Evolutionary conservation across 2,888 invertebrate genomes (phyloP).

Genomic region (Cacoxenus indagator): DNA sequence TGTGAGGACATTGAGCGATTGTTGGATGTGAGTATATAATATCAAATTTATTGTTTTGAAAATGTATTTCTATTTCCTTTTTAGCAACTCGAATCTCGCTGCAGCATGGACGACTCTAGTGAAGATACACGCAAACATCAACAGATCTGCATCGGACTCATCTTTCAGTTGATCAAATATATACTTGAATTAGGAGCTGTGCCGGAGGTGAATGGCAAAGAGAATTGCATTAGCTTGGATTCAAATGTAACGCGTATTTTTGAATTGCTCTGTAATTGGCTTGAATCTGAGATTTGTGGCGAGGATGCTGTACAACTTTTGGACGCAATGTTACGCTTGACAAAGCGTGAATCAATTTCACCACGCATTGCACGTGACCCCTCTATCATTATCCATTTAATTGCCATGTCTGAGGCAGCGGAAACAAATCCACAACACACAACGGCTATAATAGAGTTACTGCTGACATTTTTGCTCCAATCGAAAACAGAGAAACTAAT

Average conservation of each 20-base stretch:
- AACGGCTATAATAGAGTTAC: conserved; percentile 58
- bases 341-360: conserved; percentile 44
- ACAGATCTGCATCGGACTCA: conserved; percentile 58
- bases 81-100: conserved; percentile 54
- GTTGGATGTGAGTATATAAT: conserved; percentile 58
- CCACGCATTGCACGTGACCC: conserved; percentile 59
- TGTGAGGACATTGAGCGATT: conserved; percentile 63
- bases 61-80: not conserved
- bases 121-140: conserved; percentile 65
- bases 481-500: conserved; percentile 65
- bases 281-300: conserved; percentile 60
- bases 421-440: conserved; percentile 56
- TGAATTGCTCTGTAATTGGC: conserved; percentile 61
- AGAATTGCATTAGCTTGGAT: conserved; percentile 60
- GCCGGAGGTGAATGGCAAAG: conserved; percentile 43
- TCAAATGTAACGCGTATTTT: conserved; percentile 61
- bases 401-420: conserved; percentile 56
- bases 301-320: conserved; percentile 62
- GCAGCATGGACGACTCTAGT: conserved; percentile 55
- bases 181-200: conserved; percentile 54
- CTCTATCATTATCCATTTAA: conserved; percentile 53
- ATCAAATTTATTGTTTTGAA: not conserved
- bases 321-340: conserved; percentile 51
- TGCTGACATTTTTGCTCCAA: conserved; percentile 59
- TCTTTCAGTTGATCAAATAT: conserved; percentile 59